Percentiles rank a stretch among this genome's conserved stretches.
Conservation (phyloP, 1,140 invertebrate genomes). For the Pogonomyrmex californicus region DNA sequence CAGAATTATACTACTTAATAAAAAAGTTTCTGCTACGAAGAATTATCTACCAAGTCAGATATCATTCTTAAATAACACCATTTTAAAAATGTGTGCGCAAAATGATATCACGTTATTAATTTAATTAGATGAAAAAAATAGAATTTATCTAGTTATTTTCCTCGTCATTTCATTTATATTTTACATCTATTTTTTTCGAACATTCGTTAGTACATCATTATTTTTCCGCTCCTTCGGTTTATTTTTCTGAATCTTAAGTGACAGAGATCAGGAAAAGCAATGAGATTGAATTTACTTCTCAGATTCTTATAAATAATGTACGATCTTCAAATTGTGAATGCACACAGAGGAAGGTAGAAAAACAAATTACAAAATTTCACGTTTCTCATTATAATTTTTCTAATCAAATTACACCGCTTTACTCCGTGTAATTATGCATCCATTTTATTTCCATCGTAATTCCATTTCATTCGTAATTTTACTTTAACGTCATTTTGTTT, state of each 20-base stretch:
- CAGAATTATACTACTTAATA: slow-evolving; percentile 18
- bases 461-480: not conserved
- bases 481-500: not conserved
- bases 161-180: not conserved
- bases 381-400: slow-evolving; percentile 10
- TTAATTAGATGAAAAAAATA: slow-evolving; percentile 1
- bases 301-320: slow-evolving; percentile 14
- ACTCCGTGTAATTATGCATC: not conserved
- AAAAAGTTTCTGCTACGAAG: not conserved
- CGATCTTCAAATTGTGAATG: not conserved
- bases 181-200: not conserved
- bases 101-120: not conserved
- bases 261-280: not conserved
- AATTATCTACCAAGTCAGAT: not conserved
- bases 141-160: not conserved
- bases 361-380: not conserved
- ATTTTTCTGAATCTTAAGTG: not conserved
- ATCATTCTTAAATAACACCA: not conserved
- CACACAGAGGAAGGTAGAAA: not conserved
- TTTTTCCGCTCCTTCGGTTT: not conserved
- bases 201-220: not conserved
- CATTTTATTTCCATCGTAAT: not conserved
- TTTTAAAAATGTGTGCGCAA: not conserved
- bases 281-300: not conserved
- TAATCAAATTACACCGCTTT: not conserved